Conservation (phyloP, 2,113 vertebrate species). For the Regulus satrapa region DNA sequence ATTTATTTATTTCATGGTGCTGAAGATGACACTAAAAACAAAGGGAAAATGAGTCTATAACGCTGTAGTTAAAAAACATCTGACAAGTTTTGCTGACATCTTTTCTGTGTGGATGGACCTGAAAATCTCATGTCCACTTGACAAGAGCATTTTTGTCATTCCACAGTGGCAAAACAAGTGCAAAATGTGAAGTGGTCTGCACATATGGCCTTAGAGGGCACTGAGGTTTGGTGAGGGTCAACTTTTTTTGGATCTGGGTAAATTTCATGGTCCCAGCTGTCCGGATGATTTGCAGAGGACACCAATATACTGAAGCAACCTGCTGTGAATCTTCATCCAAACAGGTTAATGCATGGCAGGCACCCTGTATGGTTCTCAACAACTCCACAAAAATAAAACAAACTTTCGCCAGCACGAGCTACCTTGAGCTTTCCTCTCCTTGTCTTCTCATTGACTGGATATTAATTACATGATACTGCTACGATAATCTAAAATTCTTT, state of each 20-base stretch:
- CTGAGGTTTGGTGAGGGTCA: conserved; percentile 76
- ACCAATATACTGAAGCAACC: conserved; percentile 75
- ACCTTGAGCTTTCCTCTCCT: conserved; percentile 25
- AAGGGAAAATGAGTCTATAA: not conserved
- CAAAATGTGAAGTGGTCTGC: conserved; percentile 75
- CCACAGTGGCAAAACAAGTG: conserved; percentile 75
- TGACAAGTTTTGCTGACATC: conserved; percentile 35
- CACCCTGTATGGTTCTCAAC: conserved; percentile 64
- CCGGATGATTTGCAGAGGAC: conserved; percentile 90
- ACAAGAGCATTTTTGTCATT: conserved; percentile 76
- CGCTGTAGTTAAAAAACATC: not conserved
- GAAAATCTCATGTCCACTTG: conserved; percentile 70
- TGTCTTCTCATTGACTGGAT: conserved; percentile 13
- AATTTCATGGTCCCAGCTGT: conserved; percentile 92
- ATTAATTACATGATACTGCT: conserved; percentile 14
- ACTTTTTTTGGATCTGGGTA: conserved; percentile 79
- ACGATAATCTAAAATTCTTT: not conserved
- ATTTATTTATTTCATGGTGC: not conserved
- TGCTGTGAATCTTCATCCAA: conserved; percentile 85
- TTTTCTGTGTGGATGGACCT: conserved; percentile 63
- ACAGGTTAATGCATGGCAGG: conserved; percentile 81
- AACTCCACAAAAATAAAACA: conserved; percentile 59
- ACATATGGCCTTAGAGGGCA: conserved; percentile 73
- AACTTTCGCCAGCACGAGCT: not conserved
- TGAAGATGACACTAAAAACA: not conserved